Evolutionary conservation across 2,113 vertebrate species (phyloP).

Genomic region (Pituophis catenifer): DNA sequence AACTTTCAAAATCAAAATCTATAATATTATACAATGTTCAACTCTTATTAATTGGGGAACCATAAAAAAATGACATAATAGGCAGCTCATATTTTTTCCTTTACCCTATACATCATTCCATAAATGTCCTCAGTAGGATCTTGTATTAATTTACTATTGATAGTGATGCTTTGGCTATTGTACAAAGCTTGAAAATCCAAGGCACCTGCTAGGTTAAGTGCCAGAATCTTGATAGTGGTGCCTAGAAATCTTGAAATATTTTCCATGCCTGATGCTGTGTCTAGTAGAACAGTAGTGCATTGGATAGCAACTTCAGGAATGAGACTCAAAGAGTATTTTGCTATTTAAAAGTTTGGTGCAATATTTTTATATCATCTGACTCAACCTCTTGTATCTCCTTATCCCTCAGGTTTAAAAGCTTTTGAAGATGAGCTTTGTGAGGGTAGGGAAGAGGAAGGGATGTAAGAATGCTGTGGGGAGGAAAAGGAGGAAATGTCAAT

Average conservation of each 20-base stretch:
- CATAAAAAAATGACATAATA: not conserved
- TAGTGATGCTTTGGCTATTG: not conserved
- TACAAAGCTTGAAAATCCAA: not conserved
- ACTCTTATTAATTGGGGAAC: conserved; percentile 27
- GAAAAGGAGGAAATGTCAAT: conserved; percentile 44
- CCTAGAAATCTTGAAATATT: not conserved
- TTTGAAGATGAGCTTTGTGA: conserved; percentile 37
- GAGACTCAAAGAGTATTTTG: not conserved
- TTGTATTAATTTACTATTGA: not conserved
- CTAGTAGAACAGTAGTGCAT: not conserved
- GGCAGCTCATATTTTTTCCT: not conserved
- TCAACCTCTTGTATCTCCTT: not conserved
- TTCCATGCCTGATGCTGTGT: not conserved
- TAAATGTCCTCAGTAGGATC: not conserved
- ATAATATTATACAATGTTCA: not conserved
- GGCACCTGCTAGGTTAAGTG: not conserved
- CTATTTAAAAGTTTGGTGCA: conserved; percentile 25
- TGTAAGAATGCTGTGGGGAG: conserved; percentile 51
- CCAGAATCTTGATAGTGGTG: not conserved
- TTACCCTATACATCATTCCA: not conserved
- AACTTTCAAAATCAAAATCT: not conserved
- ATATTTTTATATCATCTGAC: conserved; percentile 5
- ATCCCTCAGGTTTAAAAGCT: conserved; percentile 3
- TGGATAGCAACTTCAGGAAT: conserved; percentile 20
- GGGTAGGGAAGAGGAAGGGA: conserved; percentile 27